Conservation (phyloP, 2,888 invertebrate species). For the Catocala nupta region DNA sequence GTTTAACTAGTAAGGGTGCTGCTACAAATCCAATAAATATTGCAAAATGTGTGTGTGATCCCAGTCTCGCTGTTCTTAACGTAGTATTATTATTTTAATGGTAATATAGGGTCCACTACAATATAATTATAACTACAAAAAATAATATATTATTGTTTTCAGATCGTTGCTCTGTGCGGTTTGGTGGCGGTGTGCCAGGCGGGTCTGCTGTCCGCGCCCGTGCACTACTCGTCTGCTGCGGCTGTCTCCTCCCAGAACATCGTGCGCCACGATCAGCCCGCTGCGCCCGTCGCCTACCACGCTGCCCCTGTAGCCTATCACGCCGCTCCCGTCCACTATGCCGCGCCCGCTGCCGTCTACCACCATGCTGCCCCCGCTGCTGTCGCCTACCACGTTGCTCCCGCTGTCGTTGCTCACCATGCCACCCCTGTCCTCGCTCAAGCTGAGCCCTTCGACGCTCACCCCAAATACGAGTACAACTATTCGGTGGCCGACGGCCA, state of each 20-base stretch:
- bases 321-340: no score
- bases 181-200: slow-evolving; percentile 53
- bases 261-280: slow-evolving; percentile 68
- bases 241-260: slow-evolving; percentile 72
- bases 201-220: slow-evolving; percentile 61
- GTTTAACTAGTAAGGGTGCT: no score
- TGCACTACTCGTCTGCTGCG: slow-evolving; percentile 63
- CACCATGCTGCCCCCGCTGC: no score
- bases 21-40: no score
- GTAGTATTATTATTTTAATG: no score
- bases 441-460: slow-evolving; percentile 44
- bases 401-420: slow-evolving; percentile 17
- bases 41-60: no score
- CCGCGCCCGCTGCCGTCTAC: no score
- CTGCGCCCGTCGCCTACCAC: slow-evolving; percentile 38
- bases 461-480: slow-evolving; percentile 77
- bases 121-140: no score
- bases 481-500: slow-evolving; percentile 84
- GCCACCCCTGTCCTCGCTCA: slow-evolving; percentile 52
- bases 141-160: slow-evolving; percentile 3
- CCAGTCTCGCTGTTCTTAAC: no score
- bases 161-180: slow-evolving; percentile 49
- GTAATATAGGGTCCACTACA: no score
- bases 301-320: no score
- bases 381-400: no score